Percentiles rank a stretch among this genome's conserved stretches.
Evolutionary conservation across 2,888 invertebrate genomes (phyloP).

Genomic region (Athetis lepigone): DNA sequence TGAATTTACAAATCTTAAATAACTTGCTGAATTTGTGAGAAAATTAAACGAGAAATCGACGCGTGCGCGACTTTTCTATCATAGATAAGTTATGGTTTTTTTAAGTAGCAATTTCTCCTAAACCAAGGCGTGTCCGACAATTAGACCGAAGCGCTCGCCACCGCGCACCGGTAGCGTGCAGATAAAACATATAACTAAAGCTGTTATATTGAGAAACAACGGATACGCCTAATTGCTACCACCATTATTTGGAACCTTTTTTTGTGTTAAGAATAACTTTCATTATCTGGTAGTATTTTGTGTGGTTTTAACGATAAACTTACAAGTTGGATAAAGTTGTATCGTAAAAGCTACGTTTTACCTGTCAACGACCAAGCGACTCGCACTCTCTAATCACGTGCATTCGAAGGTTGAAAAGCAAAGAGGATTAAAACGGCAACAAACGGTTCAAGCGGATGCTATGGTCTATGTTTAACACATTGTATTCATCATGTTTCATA

Average conservation of each 20-base stretch:
- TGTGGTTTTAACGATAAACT: neutral
- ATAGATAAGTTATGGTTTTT: conserved; percentile 22
- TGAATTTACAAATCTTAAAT: neutral
- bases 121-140: conserved; percentile 74
- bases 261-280: conserved; percentile 37
- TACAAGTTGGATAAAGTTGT: neutral
- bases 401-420: too few relatives aligned
- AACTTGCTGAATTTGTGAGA: too few relatives aligned
- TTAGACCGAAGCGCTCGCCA: conserved; percentile 70
- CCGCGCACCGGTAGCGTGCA: conserved; percentile 71
- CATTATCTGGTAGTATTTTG: conserved; percentile 23
- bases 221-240: conserved; percentile 75
- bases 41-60: conserved; percentile 12
- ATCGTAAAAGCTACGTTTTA: neutral
- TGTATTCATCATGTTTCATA: conserved; percentile 15
- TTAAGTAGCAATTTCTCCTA: conserved; percentile 64
- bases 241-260: conserved; percentile 47
- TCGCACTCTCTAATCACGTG: too few relatives aligned
- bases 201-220: conserved; percentile 75
- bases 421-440: too few relatives aligned
- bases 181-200: conserved; percentile 69
- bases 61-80: conserved; percentile 21
- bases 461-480: neutral
- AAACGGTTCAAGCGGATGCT: too few relatives aligned
- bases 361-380: too few relatives aligned